Evolutionary conservation across 1,140 invertebrate genomes (phyloP).

Genomic region (Druon quercuslanigerum): DNA sequence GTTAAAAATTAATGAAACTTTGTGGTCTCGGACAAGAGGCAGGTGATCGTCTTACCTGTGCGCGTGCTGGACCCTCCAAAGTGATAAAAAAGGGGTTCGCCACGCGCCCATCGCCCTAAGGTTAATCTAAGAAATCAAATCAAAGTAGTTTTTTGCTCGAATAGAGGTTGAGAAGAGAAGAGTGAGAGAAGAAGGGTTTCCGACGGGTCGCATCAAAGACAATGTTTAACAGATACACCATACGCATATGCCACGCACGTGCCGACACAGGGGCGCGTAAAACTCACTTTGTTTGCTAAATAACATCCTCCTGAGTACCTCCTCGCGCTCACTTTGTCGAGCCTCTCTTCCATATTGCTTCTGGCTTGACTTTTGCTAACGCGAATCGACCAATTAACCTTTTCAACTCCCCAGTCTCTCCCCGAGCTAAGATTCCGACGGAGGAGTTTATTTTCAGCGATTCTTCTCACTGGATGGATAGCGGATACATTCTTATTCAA

Average conservation of each 20-base stretch:
- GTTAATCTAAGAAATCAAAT: conserved; percentile 72
- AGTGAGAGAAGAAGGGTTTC: conserved; percentile 60
- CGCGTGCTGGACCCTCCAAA: conserved; percentile 61
- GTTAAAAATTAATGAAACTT: conserved; percentile 11
- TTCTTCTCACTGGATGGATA: not conserved
- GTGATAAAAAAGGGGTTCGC: conserved; percentile 65
- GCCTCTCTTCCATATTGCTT: conserved; percentile 1
- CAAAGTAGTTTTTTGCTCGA: conserved; percentile 69
- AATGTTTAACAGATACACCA: conserved; percentile 67
- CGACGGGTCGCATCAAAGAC: conserved; percentile 73
- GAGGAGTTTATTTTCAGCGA: conserved; percentile 14
- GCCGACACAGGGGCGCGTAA: conserved; percentile 64
- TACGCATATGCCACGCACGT: conserved; percentile 68
- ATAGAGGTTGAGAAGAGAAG: conserved; percentile 43
- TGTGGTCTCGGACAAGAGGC: conserved; percentile 8
- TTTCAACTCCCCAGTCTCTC: conserved; percentile 4
- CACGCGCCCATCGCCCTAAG: conserved; percentile 68
- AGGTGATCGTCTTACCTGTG: conserved; percentile 60
- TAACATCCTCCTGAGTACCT: conserved; percentile 61
- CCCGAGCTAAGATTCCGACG: conserved; percentile 1
- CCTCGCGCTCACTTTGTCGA: conserved; percentile 23
- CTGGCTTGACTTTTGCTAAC: not conserved
- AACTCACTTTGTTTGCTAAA: conserved; percentile 70
- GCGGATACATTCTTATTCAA: not conserved
- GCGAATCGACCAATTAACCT: conserved; percentile 10